Percentiles rank a stretch among this genome's conserved stretches.
phyloP scores from a whole-genome alignment of 2,888 invertebrate species.

The Leptopterna dolabrata region DNA sequence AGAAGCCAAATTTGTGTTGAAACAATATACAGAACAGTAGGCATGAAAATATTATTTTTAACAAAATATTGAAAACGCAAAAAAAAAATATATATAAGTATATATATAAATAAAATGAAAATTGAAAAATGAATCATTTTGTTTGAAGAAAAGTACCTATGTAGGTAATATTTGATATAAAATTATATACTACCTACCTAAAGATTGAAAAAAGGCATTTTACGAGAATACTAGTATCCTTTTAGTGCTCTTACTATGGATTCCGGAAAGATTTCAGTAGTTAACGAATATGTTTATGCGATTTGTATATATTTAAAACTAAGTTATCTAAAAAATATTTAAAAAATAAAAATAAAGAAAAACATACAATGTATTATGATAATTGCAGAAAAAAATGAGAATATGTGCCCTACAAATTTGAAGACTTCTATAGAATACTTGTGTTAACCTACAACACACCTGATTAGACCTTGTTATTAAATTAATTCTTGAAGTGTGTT shows the following conservation, averaged over 20 bases:
- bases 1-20: neutral
- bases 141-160: neutral
- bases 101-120: too few relatives aligned
- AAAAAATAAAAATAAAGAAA: neutral
- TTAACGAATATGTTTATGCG: neutral
- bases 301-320: constrained; percentile 2
- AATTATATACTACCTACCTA: neutral
- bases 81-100: too few relatives aligned
- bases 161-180: neutral
- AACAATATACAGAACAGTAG: neutral
- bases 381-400: neutral
- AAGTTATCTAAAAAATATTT: neutral
- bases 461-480: constrained; percentile 22
- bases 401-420: constrained; percentile 23
- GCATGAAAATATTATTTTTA: neutral
- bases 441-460: neutral
- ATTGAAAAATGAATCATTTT: too few relatives aligned
- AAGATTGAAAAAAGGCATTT: neutral
- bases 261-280: neutral
- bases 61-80: too few relatives aligned
- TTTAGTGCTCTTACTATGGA: neutral
- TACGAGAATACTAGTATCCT: neutral
- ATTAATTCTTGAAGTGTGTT: constrained; percentile 24
- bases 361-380: too few relatives aligned
- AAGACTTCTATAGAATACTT: constrained; percentile 18